phyloP scores from a whole-genome alignment of 2,888 invertebrate genomes.

The Drosophila fungiperda region DNA sequence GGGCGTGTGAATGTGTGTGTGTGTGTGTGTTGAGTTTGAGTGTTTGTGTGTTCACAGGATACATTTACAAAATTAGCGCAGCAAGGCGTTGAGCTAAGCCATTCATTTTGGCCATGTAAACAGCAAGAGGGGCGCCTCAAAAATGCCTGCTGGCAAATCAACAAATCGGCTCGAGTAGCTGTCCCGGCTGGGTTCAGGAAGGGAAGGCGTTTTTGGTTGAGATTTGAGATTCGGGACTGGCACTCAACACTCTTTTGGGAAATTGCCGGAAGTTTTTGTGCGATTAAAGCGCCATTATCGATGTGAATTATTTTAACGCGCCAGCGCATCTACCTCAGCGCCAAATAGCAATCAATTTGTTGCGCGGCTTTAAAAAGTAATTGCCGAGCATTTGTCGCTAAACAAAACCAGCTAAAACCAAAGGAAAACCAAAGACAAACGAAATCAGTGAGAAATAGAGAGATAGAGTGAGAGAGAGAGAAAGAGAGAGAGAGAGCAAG shows the following conservation, averaged over 20 bases:
- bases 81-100: conserved; percentile 20
- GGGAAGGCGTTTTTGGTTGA: not conserved
- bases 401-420: conserved; percentile 17
- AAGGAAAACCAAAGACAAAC: not conserved
- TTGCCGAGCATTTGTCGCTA: conserved; percentile 72
- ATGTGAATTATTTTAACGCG: conserved; percentile 75
- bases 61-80: conserved; percentile 5
- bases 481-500: not conserved
- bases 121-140: conserved; percentile 34
- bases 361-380: conserved; percentile 71
- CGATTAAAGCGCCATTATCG: conserved; percentile 79
- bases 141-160: conserved; percentile 66
- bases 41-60: not conserved
- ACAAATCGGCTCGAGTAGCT: conserved; percentile 43
- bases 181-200: conserved; percentile 1
- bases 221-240: not conserved
- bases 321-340: conserved; percentile 12
- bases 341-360: conserved; percentile 74
- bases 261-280: conserved; percentile 78
- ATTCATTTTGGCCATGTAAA: conserved; percentile 38
- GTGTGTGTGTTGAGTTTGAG: conserved; percentile 10
- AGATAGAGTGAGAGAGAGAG: not conserved
- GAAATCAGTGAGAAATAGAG: not conserved
- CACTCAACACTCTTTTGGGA: conserved; percentile 68
- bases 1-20: conserved; percentile 12